Evolutionary conservation across 1,140 invertebrate genomes (phyloP).

Genomic region (Drosophila tropicalis): DNA sequence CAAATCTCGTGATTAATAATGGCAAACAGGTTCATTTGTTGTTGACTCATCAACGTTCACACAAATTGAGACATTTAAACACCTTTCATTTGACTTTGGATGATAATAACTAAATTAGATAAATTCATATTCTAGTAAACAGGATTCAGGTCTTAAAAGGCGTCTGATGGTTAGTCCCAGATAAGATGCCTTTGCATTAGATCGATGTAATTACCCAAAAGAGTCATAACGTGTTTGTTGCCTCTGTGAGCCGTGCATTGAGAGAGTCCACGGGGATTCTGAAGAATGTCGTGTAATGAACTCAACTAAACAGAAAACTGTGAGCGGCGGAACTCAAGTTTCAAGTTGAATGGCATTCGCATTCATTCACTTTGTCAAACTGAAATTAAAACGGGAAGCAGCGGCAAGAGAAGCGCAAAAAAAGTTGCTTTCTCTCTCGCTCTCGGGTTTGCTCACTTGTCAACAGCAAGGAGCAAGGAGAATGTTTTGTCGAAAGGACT

Average conservation of each 20-base stretch:
- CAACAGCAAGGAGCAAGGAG: conserved; percentile 9
- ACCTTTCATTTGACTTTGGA: too few species aligned
- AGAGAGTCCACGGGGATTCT: too few species aligned
- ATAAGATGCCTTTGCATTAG: too few species aligned
- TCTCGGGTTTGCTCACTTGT: background rate
- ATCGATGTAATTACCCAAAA: too few species aligned
- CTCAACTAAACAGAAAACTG: conserved; percentile 7
- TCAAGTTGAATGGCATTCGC: conserved; percentile 29
- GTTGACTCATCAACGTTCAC: background rate
- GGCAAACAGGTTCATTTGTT: background rate
- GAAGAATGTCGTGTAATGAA: conserved; percentile 9
- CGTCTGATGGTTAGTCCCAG: too few species aligned
- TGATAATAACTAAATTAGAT: background rate
- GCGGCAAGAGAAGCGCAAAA: conserved; percentile 17
- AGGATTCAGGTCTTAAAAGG: too few species aligned
- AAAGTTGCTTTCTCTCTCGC: background rate
- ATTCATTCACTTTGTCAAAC: conserved; percentile 54
- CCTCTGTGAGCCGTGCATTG: too few species aligned
- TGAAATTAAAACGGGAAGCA: conserved; percentile 53
- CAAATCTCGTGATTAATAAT: background rate
- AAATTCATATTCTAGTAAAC: background rate
- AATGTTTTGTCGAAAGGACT: conserved; percentile 11
- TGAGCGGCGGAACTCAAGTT: conserved; percentile 24
- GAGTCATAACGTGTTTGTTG: too few species aligned
- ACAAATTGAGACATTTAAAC: background rate